Base-by-base conservation (phyloP, 1,140 invertebrate genomes). In the Meloidogyne floridensis region DNA sequence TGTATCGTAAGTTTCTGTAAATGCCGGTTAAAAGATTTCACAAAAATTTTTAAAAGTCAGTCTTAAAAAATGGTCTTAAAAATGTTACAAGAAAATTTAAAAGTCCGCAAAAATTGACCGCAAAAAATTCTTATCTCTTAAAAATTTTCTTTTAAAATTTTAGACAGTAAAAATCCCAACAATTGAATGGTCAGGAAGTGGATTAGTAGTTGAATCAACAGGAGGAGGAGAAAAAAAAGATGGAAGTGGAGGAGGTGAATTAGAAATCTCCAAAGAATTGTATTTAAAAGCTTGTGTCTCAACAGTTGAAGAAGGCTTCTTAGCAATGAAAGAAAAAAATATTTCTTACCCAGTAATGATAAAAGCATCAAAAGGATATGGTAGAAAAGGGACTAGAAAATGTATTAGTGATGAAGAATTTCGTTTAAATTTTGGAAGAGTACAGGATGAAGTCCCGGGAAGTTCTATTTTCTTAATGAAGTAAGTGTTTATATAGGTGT, bases 381-480 rank as follows among this genome's bases (percentile, higher is more conserved):
- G 98, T 73, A 98, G 98, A 9, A 99, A 99, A 91, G 98, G 98
- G 83, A 99, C 99, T 87, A 92, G 97, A 73, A 98, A 98, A 90
- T 96, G 94, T 1, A 95, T 96, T 86, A 94, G 93, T 83, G 91
- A 94, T 0, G 96, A 97, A 85, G 96, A 98, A 88, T 96, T 99
- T 88, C 93, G 93, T 0, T 93, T 94, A 73, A 93, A 96, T 32
- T 99, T 98, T 91, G 92, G 95, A 90, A 95, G 97, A 92, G 94
- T 95, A 86, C 84, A 98, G 93, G 93, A 94, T 1, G 98, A 99
- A 92, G 96, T 99, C 71, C 97, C 97, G 13, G 97, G 97, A 0
- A 98, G 96, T 0, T 95, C 95, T 0, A 95, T 98, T 87, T 98
- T 98, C 89, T 94, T 99, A n/a, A 99, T 99, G 98, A 98, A 98